Conservation (phyloP, 2,888 invertebrate genomes). For the Phragmatobia fuliginosa region DNA sequence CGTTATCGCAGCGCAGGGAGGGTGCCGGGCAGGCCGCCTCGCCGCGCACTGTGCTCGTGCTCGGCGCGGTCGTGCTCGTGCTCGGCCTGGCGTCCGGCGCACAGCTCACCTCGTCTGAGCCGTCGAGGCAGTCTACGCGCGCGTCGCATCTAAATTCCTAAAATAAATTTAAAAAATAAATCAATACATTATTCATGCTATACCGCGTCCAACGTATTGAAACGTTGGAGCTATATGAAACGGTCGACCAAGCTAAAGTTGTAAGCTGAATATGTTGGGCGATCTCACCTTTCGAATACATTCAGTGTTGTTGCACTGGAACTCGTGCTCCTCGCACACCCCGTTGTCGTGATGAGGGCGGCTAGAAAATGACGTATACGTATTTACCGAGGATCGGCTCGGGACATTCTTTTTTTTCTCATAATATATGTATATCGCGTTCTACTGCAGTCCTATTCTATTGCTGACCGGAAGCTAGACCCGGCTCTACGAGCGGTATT, state of each 20-base stretch:
- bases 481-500: not conserved
- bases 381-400: not conserved
- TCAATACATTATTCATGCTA: too few species aligned
- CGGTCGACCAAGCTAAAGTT: not conserved
- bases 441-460: not conserved
- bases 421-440: too few species aligned
- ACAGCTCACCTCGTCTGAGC: constrained; percentile 91
- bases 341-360: constrained; percentile 47
- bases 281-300: constrained; percentile 87
- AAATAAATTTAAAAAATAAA: too few species aligned
- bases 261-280: not conserved
- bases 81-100: constrained; percentile 22
- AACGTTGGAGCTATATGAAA: not conserved
- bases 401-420: too few species aligned
- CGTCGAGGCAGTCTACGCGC: constrained; percentile 90
- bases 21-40: constrained; percentile 66
- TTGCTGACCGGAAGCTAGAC: not conserved
- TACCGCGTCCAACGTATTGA: not conserved
- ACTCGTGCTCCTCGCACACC: constrained; percentile 88
- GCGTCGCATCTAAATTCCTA: constrained; percentile 89
- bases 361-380: constrained; percentile 24
- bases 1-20: constrained; percentile 89
- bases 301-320: constrained; percentile 87
- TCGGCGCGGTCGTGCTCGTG: constrained; percentile 23
- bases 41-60: not conserved